Conservation (phyloP, 2,888 invertebrate species). For the Caenorhabditis doughertyi region DNA sequence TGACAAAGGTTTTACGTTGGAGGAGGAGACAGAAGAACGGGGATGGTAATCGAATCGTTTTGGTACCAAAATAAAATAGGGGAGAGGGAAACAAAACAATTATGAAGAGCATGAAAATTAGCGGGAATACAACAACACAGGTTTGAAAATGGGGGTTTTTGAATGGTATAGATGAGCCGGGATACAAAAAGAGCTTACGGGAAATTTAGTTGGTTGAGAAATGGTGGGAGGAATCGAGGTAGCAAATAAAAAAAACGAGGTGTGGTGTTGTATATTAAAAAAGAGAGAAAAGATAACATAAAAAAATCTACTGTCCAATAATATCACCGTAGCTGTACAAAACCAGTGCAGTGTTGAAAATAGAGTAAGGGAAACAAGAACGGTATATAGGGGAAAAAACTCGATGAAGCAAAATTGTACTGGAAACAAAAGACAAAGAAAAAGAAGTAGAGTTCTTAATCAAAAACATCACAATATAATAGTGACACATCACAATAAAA, state of each 20-base stretch:
- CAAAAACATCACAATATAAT: slow-evolving; percentile 52
- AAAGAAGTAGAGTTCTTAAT: slow-evolving; percentile 25
- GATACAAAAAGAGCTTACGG: background rate
- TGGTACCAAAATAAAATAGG: slow-evolving; percentile 31
- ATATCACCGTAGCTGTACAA: slow-evolving; percentile 53
- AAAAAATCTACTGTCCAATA: slow-evolving; percentile 44
- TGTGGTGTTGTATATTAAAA: slow-evolving; percentile 31
- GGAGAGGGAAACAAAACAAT: slow-evolving; percentile 30
- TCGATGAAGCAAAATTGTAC: slow-evolving; percentile 30
- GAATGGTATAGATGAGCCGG: slow-evolving; percentile 24
- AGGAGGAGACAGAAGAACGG: slow-evolving; percentile 15
- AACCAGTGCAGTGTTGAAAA: slow-evolving; percentile 49
- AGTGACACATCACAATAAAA: slow-evolving; percentile 50
- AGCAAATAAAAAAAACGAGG: slow-evolving; percentile 6
- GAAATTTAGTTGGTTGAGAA: background rate
- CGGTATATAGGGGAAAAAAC: background rate
- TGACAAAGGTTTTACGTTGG: slow-evolving; percentile 9
- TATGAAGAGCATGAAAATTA: slow-evolving; percentile 1
- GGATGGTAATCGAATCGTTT: slow-evolving; percentile 28
- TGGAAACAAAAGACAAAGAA: slow-evolving; percentile 3
- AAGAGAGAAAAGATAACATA: slow-evolving; percentile 21
- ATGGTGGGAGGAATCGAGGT: slow-evolving; percentile 31
- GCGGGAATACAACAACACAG: background rate
- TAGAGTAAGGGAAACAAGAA: background rate
- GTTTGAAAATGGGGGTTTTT: background rate